Evolutionary conservation across 2,888 invertebrate species (phyloP), one percentile per base, ranked within the genome.

Genomic region (Stenolophus ochropezus): DNA sequence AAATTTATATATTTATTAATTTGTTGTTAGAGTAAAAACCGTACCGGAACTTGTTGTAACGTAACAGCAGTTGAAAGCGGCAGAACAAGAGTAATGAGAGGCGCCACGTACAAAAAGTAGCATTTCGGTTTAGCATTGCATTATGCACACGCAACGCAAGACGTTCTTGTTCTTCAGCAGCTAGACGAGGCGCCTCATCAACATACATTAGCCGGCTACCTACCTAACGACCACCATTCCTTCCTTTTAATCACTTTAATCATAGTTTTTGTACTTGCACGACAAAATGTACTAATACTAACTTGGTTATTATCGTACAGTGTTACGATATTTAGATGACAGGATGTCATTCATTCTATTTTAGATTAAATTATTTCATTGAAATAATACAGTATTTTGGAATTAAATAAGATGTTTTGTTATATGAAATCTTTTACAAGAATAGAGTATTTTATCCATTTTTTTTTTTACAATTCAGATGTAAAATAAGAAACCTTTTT

Each of bases 101-200:
- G 65, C 65, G 65, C 65, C 65, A 69, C 2, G 18, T 16, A 69
- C 33, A 69, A 69, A 69, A 69, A 69, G 33, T 33, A 69, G 27
- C 27, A 69, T 69, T 69, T 69, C 33, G 33, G 18, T 69, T 69
- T 33, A 69, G 65, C 33, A 33, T 33, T 16, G 27, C 6, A 69
- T 69, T 69, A 69, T 69, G 65, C 33, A 69, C 65, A 69, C 65
- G 65, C 65, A 69, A 69, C n/a, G n/a, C n/a, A n/a, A 69, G 33
- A 33, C 16, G 16, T 69, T 69, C 65, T 69, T 69, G 65, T n/a
- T n/a, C n/a, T n/a, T n/a, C 33, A 27, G 25, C 14, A 23, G 25
- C 33, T 42, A 42, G 4, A 42, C 33, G 11, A 42, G 33, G 33
- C 33, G 33, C 33, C 33, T 42, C 33, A 42, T 42, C 33, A 42